Conservation (phyloP, 2,888 invertebrate genomes). For the Argynnis bischoffii region DNA sequence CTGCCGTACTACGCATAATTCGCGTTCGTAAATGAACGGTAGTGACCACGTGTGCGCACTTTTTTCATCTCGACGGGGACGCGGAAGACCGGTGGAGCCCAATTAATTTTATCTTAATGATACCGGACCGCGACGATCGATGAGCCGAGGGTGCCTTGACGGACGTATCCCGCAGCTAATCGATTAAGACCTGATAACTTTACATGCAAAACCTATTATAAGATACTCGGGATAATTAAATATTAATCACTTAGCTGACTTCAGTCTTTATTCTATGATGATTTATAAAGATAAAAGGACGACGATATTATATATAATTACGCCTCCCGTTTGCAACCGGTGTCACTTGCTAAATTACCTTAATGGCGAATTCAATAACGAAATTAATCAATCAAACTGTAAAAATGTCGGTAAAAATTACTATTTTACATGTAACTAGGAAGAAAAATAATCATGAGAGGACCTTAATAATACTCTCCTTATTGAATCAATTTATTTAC, state of each 20-base stretch:
- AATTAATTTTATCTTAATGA: conserved; percentile 77
- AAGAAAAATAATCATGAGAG: conserved; percentile 5
- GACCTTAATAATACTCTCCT: conserved; percentile 2
- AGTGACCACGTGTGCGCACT: conserved; percentile 79
- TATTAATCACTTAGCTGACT: conserved; percentile 37
- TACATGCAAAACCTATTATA: conserved; percentile 45
- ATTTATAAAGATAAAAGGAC: conserved; percentile 29
- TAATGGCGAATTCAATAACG: conserved; percentile 39
- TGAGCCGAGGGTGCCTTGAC: conserved; percentile 46
- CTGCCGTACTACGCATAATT: conserved; percentile 82
- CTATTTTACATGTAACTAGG: background rate
- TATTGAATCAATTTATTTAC: conserved; percentile 4
- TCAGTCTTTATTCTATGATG: conserved; percentile 28
- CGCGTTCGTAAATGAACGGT: conserved; percentile 82
- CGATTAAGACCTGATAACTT: conserved; percentile 55
- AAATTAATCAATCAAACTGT: conserved; percentile 38
- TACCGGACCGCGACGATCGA: conserved; percentile 44
- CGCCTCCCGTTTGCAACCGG: conserved; percentile 23
- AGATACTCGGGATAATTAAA: conserved; percentile 36
- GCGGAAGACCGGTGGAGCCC: conserved; percentile 76
- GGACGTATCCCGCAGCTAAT: conserved; percentile 61
- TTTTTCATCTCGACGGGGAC: conserved; percentile 65
- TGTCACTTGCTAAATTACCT: conserved; percentile 34
- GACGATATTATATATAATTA: conserved; percentile 35
- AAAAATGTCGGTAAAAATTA: conserved; percentile 33